Conservation (phyloP, 1,140 invertebrate genomes). For the Euglossa dilemma region DNA sequence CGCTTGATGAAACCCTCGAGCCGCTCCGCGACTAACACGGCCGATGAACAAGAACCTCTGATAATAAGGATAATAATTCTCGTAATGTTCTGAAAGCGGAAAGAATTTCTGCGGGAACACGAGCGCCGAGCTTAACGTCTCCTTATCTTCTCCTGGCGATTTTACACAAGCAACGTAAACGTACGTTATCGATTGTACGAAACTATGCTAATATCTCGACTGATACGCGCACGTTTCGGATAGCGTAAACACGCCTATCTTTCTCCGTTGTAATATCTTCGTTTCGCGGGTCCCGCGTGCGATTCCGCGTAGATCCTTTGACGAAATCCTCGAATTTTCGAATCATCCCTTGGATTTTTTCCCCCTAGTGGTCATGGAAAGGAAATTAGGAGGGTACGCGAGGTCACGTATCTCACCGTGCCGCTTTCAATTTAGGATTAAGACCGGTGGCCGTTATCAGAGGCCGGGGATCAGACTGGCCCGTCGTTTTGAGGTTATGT, state of each 20-base stretch:
- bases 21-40: too few species aligned
- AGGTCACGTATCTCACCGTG: neutral
- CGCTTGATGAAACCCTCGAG: neutral
- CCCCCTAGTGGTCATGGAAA: too few species aligned
- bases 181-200: conserved; percentile 11
- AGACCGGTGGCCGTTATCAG: neutral
- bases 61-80: neutral
- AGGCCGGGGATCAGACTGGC: neutral
- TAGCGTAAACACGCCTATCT: conserved; percentile 15
- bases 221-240: neutral
- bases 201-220: conserved; percentile 17
- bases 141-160: neutral
- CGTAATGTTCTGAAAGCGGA: neutral
- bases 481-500: conserved; percentile 9
- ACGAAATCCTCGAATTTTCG: neutral
- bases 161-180: neutral
- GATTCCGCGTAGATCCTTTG: neutral
- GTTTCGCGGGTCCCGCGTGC: neutral
- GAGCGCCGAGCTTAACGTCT: neutral
- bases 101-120: neutral
- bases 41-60: neutral
- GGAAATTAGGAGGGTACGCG: neutral
- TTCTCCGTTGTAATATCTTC: neutral
- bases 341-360: neutral
- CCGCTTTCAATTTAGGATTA: conserved; percentile 28